Conservation (phyloP, 2,113 vertebrate species). For the Hippocampus guttulatus region DNA sequence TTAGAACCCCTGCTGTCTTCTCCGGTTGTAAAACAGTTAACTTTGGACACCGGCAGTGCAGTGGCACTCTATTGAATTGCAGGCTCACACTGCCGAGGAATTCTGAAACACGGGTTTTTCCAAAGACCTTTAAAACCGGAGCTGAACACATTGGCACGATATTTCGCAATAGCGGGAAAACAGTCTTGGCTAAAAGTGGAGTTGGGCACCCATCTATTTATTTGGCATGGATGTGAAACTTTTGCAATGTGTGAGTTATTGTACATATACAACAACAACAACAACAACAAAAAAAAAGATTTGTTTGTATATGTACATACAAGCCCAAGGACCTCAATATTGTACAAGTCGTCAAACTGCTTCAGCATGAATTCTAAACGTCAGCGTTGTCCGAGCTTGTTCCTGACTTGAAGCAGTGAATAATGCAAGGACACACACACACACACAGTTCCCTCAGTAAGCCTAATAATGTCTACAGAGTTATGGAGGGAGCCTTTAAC, state of each 20-base stretch:
- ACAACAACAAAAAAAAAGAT: too few species aligned
- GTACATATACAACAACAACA: too few species aligned
- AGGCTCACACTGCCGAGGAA: neutral
- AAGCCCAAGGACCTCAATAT: neutral
- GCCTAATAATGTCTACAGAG: slow-evolving; percentile 39
- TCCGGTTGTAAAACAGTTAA: neutral
- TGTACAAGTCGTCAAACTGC: neutral
- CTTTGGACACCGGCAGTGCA: neutral
- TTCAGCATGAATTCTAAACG: neutral
- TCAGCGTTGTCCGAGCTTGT: slow-evolving; percentile 1
- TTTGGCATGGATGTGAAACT: neutral
- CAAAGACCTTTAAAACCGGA: neutral
- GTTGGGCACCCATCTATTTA: neutral
- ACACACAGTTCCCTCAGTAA: slow-evolving; percentile 7
- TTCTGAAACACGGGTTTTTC: neutral
- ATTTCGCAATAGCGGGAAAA: slow-evolving; percentile 5
- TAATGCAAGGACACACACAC: neutral
- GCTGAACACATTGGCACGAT: neutral
- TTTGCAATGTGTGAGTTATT: neutral
- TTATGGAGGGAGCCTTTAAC: slow-evolving; percentile 10
- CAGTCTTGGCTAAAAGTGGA: neutral
- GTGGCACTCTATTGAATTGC: neutral
- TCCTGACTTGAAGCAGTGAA: neutral
- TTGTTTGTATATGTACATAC: too few species aligned
- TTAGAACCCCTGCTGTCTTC: neutral